A percentile compares a stretch with the other conserved stretches of the same genome.
Conservation (phyloP, 1,140 invertebrate genomes). For the Diploscapter pachys region DNA sequence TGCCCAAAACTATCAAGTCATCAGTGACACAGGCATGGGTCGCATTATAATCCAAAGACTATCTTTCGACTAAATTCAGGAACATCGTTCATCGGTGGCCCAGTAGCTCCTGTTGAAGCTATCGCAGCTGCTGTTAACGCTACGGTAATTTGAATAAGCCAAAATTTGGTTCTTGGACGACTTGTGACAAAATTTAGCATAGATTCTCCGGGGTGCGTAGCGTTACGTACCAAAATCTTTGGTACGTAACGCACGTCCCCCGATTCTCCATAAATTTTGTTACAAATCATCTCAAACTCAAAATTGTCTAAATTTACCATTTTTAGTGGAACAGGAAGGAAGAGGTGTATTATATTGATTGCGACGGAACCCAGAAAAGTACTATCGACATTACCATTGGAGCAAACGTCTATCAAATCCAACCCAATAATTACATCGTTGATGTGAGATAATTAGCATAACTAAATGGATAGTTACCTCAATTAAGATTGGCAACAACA, state of each 20-base stretch:
- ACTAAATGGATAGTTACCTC: not conserved
- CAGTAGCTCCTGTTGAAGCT: conserved; percentile 26
- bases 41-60: no score
- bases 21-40: conserved; percentile 42
- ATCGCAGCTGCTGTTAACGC: conserved; percentile 44
- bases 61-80: not conserved
- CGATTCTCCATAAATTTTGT: no score
- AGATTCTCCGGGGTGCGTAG: no score
- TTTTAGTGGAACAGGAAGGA: conserved; percentile 10
- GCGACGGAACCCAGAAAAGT: conserved; percentile 14
- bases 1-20: conserved; percentile 40
- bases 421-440: conserved; percentile 32
- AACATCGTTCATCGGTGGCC: conserved; percentile 43
- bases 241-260: no score
- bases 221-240: no score
- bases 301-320: no score
- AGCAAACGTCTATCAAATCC: conserved; percentile 23
- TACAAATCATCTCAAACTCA: no score
- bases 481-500: conserved; percentile 14
- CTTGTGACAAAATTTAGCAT: no score
- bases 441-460: conserved; percentile 8
- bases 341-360: conserved; percentile 22
- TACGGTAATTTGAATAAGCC: conserved; percentile 7
- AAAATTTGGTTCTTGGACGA: no score
- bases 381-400: conserved; percentile 24